Base-by-base conservation (phyloP, 1,140 invertebrate species). In the Drosophila kanapiae region DNA sequence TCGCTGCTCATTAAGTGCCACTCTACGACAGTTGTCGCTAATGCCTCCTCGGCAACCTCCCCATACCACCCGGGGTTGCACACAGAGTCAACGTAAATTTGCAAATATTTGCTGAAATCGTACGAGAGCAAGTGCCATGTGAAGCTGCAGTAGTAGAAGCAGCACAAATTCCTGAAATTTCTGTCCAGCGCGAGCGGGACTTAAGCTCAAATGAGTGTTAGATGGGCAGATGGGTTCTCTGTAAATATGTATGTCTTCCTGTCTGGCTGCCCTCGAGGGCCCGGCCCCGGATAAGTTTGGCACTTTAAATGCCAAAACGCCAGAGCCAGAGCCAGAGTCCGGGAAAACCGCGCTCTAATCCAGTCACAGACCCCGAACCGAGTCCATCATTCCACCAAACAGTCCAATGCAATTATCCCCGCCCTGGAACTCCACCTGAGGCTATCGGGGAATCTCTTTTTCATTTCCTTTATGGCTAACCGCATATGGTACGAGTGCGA, bases 1-100 rank as follows among this genome's bases (percentile, higher is more conserved):
- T 77, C 82, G 82, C 87, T 83, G 84, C 84, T 88, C 84, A 88
- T 88, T 88, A 90, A 88, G 84, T 88, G 84, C 85, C 85, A 88
- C 84, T 88, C 85, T 78, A 84, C 80, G 84, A 88, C 80, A 90
- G 84, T 87, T 87, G 84, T 88, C 84, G 84, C 84, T 84, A 90
- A 84, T 88, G 85, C 84, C 65, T 61, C 83, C 53, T 27, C 35
- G 53, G 35, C 35, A 38, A 38, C 70, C 58, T 14, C 4, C 48
- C 4, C 3, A 4, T 8, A 0, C 14, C 37, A 10, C 71, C 67
- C 63, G 71, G 77, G 82, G 72, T 80, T 84, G 76, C 77, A 74
- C 48, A 54, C 16, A 69, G 63, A 83, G 80, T 80, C 84, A 87
- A 87, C 84, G 83, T 87, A 87, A 87, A 87, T 87, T 87, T 87